Conservation (phyloP, 2,113 vertebrate genomes). For the Brienomyrus longianalis region DNA sequence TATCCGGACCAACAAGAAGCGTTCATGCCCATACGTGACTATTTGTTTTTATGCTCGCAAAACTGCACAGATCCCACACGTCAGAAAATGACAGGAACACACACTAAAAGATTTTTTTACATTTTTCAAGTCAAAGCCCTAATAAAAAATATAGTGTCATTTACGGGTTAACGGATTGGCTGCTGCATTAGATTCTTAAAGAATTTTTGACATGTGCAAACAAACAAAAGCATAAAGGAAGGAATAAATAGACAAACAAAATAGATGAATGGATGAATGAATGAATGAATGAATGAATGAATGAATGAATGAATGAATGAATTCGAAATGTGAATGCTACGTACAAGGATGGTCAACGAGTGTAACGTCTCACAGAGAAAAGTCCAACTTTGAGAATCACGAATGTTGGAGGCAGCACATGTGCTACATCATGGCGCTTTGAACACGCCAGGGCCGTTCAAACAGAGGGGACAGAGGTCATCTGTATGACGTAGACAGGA, state of each 20-base stretch:
- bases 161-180: background rate
- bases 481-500: conserved; percentile 42
- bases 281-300: no score
- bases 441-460: conserved; percentile 56
- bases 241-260: background rate
- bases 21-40: background rate
- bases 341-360: conserved; percentile 30
- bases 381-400: conserved; percentile 70
- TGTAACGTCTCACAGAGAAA: conserved; percentile 69
- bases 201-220: background rate
- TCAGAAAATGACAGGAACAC: background rate
- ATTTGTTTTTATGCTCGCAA: background rate
- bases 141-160: background rate
- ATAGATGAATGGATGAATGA: background rate
- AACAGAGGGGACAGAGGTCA: conserved; percentile 67
- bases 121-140: background rate
- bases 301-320: background rate
- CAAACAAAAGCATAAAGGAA: background rate
- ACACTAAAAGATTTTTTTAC: background rate
- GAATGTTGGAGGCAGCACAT: conserved; percentile 72
- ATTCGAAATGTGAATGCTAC: conserved; percentile 2
- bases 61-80: background rate
- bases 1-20: background rate
- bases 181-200: background rate
- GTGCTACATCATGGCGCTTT: conserved; percentile 69